Base-by-base conservation (phyloP, 37 sponge, comb jelly and placozoan genomes). In the Oopsacas minuta region DNA sequence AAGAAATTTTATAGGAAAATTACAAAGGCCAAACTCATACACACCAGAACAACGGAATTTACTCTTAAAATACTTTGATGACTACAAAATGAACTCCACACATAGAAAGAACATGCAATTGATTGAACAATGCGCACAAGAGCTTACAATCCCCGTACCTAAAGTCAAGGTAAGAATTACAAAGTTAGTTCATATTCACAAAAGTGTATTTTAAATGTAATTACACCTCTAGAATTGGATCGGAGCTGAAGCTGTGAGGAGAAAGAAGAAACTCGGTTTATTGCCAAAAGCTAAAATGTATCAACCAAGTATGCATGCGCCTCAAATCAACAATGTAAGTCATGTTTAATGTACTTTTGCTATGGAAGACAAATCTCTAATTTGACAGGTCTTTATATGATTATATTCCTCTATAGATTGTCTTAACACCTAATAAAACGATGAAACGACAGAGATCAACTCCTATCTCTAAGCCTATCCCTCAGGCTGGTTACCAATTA, bases 51-150 rank as follows among this genome's bases (percentile, higher is more conserved):
- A 94, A 86, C 49, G 87, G 23, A 52, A 35, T 5, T 81, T 88
- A 1, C 53, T 94, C 38, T 17, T 91, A 52, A 86, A 81, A 28
- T 91, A 91, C 37, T 94, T 91, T 52, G 89, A 94, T 20, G 91
- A 94, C 53, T 89, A 88, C 87, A 91, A 91, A 46, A 94, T 94
- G 94, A 90, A 87, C 10, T 94, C 94, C 12, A 94, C 94, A 0
- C 91, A 94, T 52, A 85, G 91, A 0, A 69, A 90, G 10, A 94
- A 94, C 39, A 81, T 61, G 37, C 91, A 91, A 15, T 82, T 94
- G n/a, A 88, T 94, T 49, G 83, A 84, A 37, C 36, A 82, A 17
- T 91, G 91, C 36, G 86, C 90, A 0, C 37, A 53, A 3, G 91
- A 94, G 49, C 86, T 94, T 15, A 87, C 87, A 1, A 91, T 91